Percentiles rank a stretch among this genome's conserved stretches.
These are phyloP conservation scores for Thaumatotibia leucotreta DNA, from an alignment of 1,140 invertebrate genomes.

Conservation along the genomic window DNA sequence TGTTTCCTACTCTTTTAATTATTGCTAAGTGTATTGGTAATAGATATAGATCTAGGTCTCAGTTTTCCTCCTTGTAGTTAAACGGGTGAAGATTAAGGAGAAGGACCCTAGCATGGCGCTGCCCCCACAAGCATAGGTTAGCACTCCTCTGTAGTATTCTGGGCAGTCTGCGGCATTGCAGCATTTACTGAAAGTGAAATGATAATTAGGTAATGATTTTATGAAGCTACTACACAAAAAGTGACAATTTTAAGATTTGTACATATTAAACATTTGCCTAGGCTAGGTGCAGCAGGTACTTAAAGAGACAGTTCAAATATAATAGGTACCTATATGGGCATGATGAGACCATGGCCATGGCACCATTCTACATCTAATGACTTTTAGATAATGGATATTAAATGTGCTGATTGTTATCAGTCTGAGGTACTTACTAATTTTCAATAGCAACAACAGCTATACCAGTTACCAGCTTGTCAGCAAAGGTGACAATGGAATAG, in stretches of 20 bases:
- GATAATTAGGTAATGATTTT: neutral
- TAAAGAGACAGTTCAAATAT: too few relatives aligned
- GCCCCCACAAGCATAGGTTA: slow-evolving; percentile 85
- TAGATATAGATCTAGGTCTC: slow-evolving; percentile 14
- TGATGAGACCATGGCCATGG: too few relatives aligned
- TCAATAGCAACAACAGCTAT: slow-evolving; percentile 92
- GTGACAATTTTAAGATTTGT: too few relatives aligned
- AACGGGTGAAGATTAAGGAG: slow-evolving; percentile 64
- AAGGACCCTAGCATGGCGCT: slow-evolving; percentile 83
- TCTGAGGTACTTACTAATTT: slow-evolving; percentile 78
- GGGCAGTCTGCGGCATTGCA: slow-evolving; percentile 79
- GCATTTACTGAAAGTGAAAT: slow-evolving; percentile 80
- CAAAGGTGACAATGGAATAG: slow-evolving; percentile 95
- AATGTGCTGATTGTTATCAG: neutral
- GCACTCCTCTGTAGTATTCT: slow-evolving; percentile 86
- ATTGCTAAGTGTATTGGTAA: slow-evolving; percentile 12
- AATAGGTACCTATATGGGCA: too few relatives aligned
- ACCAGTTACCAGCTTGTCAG: slow-evolving; percentile 95
- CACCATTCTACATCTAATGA: too few relatives aligned
- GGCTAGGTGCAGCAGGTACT: too few relatives aligned
- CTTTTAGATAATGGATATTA: too few relatives aligned
- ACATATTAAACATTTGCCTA: too few relatives aligned
- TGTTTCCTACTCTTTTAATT: neutral
- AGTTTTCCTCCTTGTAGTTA: slow-evolving; percentile 27
- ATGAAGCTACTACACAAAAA: neutral